phyloP scores from a whole-genome alignment of 2,113 vertebrate species.

The Nasalis larvatus region DNA sequence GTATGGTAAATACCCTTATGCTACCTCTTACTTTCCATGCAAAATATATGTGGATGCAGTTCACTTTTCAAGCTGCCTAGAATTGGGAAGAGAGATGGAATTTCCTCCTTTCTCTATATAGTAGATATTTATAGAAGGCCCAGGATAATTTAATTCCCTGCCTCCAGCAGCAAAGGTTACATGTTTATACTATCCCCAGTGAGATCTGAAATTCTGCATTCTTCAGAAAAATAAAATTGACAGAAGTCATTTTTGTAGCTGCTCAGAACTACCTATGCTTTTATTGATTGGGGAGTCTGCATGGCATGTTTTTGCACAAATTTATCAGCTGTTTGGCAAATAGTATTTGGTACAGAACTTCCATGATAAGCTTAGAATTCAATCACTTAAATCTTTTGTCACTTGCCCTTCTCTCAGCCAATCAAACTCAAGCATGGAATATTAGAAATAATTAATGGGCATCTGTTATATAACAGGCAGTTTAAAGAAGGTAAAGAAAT shows the following conservation, averaged over 20 bases:
- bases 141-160: background rate
- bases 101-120: background rate
- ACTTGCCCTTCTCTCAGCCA: background rate
- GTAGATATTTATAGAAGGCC: background rate
- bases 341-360: background rate
- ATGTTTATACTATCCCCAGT: background rate
- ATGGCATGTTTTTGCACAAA: background rate
- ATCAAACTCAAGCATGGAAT: background rate
- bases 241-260: background rate
- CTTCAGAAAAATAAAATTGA: constrained; percentile 6
- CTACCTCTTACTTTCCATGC: constrained; percentile 14
- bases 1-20: background rate
- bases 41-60: constrained; percentile 31
- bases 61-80: background rate
- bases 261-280: background rate
- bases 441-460: background rate
- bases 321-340: constrained; percentile 13
- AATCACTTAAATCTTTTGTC: background rate
- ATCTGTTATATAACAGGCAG: background rate
- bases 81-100: background rate
- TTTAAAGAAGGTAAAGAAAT: background rate
- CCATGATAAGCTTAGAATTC: background rate
- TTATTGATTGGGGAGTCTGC: background rate
- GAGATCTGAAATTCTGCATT: constrained; percentile 14
- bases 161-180: background rate